phyloP scores from a whole-genome alignment of 2,113 vertebrate species.

The Caranx ignobilis region DNA sequence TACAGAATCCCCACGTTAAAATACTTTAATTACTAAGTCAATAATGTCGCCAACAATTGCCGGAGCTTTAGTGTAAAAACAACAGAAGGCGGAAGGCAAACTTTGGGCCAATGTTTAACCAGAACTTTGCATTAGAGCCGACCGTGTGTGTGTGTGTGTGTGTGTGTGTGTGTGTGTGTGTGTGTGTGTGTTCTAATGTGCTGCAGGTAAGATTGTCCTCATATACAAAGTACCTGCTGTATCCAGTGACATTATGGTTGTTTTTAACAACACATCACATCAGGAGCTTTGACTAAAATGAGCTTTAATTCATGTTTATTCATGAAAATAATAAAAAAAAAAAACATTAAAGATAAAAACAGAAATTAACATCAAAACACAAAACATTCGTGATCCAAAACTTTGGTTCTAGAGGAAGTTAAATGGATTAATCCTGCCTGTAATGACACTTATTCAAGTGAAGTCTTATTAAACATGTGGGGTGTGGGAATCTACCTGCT shows the following conservation, averaged over 20 bases:
- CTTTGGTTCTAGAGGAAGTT: background rate
- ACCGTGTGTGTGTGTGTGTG: background rate
- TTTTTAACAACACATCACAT: background rate
- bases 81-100: slow-evolving; percentile 98
- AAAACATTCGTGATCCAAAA: background rate
- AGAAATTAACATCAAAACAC: background rate
- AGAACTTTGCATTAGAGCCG: slow-evolving; percentile 94
- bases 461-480: no score
- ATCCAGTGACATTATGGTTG: background rate
- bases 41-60: slow-evolving; percentile 95
- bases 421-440: background rate
- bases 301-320: background rate
- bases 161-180: slow-evolving; percentile 26
- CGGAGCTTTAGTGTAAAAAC: slow-evolving; percentile 94
- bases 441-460: background rate
- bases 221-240: background rate
- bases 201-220: background rate
- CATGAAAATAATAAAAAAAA: background rate
- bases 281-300: background rate
- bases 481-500: background rate
- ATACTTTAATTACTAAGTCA: slow-evolving; percentile 99
- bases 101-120: slow-evolving; percentile 98
- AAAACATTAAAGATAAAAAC: background rate
- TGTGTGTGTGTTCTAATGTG: background rate
- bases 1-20: slow-evolving; percentile 98